Conservation (phyloP, 2,113 vertebrate species). For the Pyrgilauda ruficollis region DNA sequence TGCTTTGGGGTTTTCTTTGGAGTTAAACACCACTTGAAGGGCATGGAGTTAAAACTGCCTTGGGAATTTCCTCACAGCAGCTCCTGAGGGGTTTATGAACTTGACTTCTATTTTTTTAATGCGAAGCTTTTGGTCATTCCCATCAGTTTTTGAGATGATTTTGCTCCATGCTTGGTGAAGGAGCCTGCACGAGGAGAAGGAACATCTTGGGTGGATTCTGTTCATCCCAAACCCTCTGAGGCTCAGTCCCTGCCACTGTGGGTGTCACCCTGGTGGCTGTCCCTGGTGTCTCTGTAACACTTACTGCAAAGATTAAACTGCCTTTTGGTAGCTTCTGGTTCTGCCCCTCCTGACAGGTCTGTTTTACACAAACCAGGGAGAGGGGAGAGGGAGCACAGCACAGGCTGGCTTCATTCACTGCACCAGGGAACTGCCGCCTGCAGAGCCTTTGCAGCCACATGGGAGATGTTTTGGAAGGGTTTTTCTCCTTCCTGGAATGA, state of each 20-base stretch:
- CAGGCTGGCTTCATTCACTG: not conserved
- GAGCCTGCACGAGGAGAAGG: not conserved
- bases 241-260: not conserved
- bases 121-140: not conserved
- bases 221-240: not conserved
- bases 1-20: not conserved
- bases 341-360: not conserved
- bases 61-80: not conserved
- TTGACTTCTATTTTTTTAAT: not conserved
- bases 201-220: not conserved
- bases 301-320: rapidly evolving
- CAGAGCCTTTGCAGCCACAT: not conserved
- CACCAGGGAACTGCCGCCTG: not conserved
- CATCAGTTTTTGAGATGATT: not conserved
- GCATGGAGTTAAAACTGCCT: not conserved
- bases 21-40: not conserved
- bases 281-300: not conserved
- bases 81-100: not conserved
- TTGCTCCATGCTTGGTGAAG: not conserved
- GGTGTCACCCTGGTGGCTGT: not conserved
- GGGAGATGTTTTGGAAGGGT: not conserved
- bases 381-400: not conserved
- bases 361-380: not conserved
- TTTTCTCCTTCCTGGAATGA: not conserved
- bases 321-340: not conserved